Conservation (phyloP, 1,140 invertebrate species). For the Saccostrea echinata region DNA sequence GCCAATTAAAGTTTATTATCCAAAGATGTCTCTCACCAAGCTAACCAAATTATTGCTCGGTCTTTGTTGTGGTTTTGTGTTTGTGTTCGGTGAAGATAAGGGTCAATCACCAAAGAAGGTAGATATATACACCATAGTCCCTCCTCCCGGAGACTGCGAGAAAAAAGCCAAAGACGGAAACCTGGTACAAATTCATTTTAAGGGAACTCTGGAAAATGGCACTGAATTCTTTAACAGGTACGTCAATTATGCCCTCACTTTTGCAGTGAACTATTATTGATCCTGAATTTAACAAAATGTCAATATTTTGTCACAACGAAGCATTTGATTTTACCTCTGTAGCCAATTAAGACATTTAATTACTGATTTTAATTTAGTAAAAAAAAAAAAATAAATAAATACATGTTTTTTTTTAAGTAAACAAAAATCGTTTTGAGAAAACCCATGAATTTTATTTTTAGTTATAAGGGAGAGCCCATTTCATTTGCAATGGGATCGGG, state of each 20-base stretch:
- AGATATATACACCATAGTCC: constrained; percentile 31
- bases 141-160: neutral
- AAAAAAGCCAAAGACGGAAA: constrained; percentile 22
- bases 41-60: neutral
- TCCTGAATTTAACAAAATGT: no score
- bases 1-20: neutral
- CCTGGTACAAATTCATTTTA: constrained; percentile 35
- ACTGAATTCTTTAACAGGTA: constrained; percentile 34
- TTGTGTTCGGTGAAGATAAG: neutral
- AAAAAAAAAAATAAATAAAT: no score
- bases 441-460: neutral
- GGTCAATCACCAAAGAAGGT: constrained; percentile 9
- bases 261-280: no score
- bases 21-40: constrained; percentile 6
- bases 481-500: constrained; percentile 85
- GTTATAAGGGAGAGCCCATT: constrained; percentile 89
- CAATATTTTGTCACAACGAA: neutral
- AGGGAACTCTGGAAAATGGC: constrained; percentile 35
- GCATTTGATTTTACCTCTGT: no score
- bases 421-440: no score
- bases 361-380: no score
- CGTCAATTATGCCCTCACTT: neutral
- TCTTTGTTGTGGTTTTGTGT: neutral
- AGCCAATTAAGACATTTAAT: no score
- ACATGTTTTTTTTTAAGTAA: no score